Evolutionary conservation across 2,888 invertebrate genomes (phyloP).

Genomic region (Trachelus troglodyta): DNA sequence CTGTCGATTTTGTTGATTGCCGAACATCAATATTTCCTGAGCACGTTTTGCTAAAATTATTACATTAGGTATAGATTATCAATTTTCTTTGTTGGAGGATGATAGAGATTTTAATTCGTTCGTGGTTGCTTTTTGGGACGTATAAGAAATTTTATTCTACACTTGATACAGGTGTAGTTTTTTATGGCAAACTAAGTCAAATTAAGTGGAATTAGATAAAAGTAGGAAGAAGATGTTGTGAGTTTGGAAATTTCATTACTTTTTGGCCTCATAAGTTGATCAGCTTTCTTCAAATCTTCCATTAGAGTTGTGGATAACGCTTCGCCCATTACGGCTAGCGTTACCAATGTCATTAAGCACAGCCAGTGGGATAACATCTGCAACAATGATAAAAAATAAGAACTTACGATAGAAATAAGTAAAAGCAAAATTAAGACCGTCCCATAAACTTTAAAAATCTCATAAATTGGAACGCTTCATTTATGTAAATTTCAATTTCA

Average conservation of each 20-base stretch:
- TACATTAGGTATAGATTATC: background rate
- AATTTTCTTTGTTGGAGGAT: background rate
- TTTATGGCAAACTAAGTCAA: background rate
- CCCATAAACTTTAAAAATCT: background rate
- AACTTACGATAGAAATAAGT: background rate
- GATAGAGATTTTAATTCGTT: background rate
- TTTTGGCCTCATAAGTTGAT: slow-evolving; percentile 55
- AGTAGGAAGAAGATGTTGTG: background rate
- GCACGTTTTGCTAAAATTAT: slow-evolving; percentile 59
- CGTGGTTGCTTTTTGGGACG: background rate
- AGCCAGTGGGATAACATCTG: slow-evolving; percentile 50
- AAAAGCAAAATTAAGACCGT: background rate
- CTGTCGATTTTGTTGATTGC: slow-evolving; percentile 63
- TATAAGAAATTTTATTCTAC: background rate
- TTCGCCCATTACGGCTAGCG: slow-evolving; percentile 39
- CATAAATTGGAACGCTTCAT: background rate
- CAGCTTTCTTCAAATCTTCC: slow-evolving; percentile 54
- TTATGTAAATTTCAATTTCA: background rate
- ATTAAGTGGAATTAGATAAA: background rate
- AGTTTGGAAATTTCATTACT: slow-evolving; percentile 35
- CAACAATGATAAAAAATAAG: background rate
- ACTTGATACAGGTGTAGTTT: background rate
- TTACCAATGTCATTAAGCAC: slow-evolving; percentile 44
- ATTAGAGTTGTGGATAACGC: slow-evolving; percentile 52
- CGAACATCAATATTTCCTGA: slow-evolving; percentile 65